These are phyloP conservation scores for Onychomys torridus DNA, from an alignment of 2,797 vertebrate genomes.

Conservation along the genomic window DNA sequence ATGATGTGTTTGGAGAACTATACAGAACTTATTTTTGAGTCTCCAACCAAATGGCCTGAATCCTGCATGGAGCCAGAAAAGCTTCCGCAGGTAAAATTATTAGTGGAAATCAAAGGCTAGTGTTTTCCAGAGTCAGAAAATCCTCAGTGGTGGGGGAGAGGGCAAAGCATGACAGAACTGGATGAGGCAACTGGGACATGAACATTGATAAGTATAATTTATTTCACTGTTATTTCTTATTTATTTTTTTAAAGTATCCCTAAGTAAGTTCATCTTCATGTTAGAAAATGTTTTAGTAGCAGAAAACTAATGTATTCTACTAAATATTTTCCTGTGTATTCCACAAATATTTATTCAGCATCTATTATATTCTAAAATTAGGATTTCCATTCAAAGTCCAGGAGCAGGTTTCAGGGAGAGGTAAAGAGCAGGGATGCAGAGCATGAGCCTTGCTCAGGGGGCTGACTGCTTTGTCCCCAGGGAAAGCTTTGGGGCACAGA, in stretches of 20 bases:
- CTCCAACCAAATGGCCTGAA: not conserved
- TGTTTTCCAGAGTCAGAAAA: not conserved
- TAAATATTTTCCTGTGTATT: not conserved
- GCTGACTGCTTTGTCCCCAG: not conserved
- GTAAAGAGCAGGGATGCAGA: not conserved
- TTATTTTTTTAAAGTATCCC: not conserved
- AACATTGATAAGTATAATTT: not conserved
- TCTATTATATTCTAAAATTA: not conserved
- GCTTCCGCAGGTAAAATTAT: not conserved
- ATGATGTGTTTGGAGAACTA: not conserved
- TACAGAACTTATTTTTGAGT: not conserved
- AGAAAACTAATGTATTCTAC: not conserved
- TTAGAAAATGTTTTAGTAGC: not conserved
- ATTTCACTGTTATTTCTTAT: not conserved
- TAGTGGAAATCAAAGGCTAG: not conserved
- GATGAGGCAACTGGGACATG: not conserved
- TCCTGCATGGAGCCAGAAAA: not conserved
- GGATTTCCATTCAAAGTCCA: not conserved
- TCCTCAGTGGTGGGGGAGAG: not conserved
- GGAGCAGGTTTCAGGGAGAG: not conserved
- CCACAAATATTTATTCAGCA: not conserved
- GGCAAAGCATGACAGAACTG: not conserved
- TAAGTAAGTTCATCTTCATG: conserved; percentile 5
- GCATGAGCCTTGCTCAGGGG: not conserved
- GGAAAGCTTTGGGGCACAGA: not conserved